These are phyloP conservation scores for Yoshiicerus persimilis DNA, from an alignment of 1,140 invertebrate genomes.

Conservation along the genomic window DNA sequence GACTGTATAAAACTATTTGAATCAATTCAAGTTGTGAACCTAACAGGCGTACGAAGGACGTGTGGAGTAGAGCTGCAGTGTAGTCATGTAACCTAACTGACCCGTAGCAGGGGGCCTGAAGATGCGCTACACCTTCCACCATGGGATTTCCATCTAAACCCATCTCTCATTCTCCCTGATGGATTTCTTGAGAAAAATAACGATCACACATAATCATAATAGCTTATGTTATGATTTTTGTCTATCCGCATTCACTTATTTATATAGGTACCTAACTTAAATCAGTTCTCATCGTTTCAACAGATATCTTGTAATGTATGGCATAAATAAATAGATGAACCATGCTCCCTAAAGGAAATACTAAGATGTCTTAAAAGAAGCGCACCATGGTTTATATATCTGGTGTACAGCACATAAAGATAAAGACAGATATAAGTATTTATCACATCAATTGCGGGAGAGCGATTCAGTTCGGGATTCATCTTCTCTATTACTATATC, in stretches of 20 bases:
- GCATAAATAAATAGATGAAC: no score
- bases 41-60: background rate
- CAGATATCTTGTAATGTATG: no score
- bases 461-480: background rate
- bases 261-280: no score
- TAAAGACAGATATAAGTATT: no score
- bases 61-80: background rate
- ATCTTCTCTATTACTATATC: background rate
- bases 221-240: background rate
- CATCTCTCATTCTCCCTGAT: background rate
- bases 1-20: no score
- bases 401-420: no score
- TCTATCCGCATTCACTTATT: no score
- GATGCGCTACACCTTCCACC: slow-evolving; percentile 16
- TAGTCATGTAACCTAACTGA: slow-evolving; percentile 5
- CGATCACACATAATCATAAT: background rate
- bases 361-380: no score
- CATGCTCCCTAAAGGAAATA: no score
- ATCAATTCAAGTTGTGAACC: background rate
- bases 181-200: background rate
- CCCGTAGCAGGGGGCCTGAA: background rate
- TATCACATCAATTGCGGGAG: background rate
- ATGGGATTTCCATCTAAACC: background rate
- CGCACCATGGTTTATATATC: no score
- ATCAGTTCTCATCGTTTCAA: no score